phyloP scores from a whole-genome alignment of 2,113 vertebrate species.

The Myrmophylax atrothorax region DNA sequence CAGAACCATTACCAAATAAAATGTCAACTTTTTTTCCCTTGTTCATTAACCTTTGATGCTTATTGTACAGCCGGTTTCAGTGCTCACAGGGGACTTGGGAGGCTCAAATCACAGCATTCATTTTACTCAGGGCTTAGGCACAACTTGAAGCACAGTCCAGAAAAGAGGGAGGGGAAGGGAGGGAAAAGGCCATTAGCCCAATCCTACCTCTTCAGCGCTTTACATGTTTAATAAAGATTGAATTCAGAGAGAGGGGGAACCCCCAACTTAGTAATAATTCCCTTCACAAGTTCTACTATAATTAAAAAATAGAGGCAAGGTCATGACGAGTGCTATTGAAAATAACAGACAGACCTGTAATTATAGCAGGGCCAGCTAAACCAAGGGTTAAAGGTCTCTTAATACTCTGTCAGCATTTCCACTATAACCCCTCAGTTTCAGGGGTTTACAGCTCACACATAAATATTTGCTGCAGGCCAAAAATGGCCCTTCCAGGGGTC shows the following conservation, averaged over 20 bases:
- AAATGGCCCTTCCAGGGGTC: conserved; percentile 42
- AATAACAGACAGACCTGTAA: conserved; percentile 62
- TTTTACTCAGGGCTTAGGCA: conserved; percentile 34
- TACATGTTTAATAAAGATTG: conserved; percentile 61
- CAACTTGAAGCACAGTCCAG: conserved; percentile 7
- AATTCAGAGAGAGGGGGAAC: conserved; percentile 52
- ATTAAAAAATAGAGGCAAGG: conserved; percentile 69
- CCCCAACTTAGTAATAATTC: conserved; percentile 70
- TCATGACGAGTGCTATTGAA: conserved; percentile 55
- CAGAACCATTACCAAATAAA: conserved; percentile 56
- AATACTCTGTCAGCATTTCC: conserved; percentile 67
- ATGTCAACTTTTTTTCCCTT: conserved; percentile 38
- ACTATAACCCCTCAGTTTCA: conserved; percentile 63
- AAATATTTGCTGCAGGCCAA: conserved; percentile 75
- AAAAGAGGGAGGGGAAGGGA: neutral
- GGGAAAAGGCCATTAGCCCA: conserved; percentile 38
- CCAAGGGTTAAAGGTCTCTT: conserved; percentile 65
- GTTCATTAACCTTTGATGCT: conserved; percentile 69
- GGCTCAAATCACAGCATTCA: conserved; percentile 37
- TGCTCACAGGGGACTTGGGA: neutral
- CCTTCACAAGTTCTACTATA: conserved; percentile 58
- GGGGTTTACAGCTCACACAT: conserved; percentile 62
- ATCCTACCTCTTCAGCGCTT: conserved; percentile 58
- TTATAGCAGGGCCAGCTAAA: conserved; percentile 62
- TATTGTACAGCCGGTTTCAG: conserved; percentile 54